These are phyloP conservation scores for Siphonodentalium dalli DNA, from an alignment of 2,888 invertebrate genomes.

Conservation along the genomic window DNA sequence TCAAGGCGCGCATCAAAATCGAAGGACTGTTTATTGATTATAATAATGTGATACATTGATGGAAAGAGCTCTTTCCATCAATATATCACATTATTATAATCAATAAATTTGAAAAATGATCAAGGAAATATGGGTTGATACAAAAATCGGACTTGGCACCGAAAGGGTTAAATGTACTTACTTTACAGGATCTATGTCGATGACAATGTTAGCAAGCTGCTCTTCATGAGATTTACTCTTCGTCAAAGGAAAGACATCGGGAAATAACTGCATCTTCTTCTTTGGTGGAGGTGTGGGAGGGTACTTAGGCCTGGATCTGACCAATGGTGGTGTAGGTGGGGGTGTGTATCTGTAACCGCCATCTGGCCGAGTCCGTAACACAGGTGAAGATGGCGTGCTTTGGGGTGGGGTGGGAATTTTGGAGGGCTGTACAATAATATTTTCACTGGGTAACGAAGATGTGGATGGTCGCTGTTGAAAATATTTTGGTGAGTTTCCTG, in stretches of 20 bases:
- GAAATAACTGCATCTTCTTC: conserved; percentile 72
- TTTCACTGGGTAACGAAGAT: conserved; percentile 54
- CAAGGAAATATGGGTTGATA: no score
- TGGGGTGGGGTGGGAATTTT: conserved; percentile 65
- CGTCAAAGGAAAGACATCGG: conserved; percentile 71
- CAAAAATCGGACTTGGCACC: no score
- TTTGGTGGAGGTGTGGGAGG: conserved; percentile 84
- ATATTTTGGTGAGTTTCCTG: conserved; percentile 42
- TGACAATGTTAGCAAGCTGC: conserved; percentile 76
- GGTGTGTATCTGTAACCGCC: conserved; percentile 67
- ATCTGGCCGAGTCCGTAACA: no score
- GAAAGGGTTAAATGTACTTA: conserved; percentile 33
- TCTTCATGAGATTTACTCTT: conserved; percentile 93
- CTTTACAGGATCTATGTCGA: conserved; percentile 63
- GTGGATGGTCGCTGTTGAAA: conserved; percentile 48
- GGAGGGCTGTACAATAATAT: conserved; percentile 66
- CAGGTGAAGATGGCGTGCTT: conserved; percentile 61
- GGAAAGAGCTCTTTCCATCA: no score
- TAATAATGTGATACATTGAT: no score
- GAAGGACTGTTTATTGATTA: no score
- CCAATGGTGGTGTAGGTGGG: conserved; percentile 69
- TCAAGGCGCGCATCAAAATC: no score
- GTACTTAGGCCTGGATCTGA: conserved; percentile 70
- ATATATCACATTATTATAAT: no score
- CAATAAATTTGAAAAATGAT: no score